Evolutionary conservation across 2,113 vertebrate species (phyloP), one percentile per base, ranked within the genome.

Genomic region (Nyctereutes procyonoides): DNA sequence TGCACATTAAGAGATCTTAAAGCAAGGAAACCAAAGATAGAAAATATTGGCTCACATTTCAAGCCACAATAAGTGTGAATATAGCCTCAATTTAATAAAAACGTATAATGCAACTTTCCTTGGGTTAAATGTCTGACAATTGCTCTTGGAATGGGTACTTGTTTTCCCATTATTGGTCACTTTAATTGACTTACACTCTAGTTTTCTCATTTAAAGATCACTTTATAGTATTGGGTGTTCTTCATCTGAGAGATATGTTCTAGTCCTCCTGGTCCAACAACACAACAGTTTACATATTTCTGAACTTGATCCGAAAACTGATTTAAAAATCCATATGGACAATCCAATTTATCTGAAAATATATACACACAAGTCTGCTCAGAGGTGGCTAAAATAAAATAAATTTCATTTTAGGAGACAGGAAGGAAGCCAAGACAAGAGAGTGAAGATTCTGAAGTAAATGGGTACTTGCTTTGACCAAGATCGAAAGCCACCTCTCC

Each of bases 61-160:
- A 99, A 99, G 98, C 99, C 99, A 99, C 98, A 99, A 94, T 99
- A 99, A 99, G 99, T 99, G 99, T 99, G 99, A 99, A 99, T 99
- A 99, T 99, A 99, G 99, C 98, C 99, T 99, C 99, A 99, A 99
- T 99, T 99, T 99, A 99, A 99, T 99, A 99, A 99, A 99, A 99
- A 99, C 98, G 98, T 99, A 99, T 99, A 99, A 99, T 99, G 99
- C 98, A 99, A 99, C 99, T 99, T 99, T 99, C 99, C 99, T 99
- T 99, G 99, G 99, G 99, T 99, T 99, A 98, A 99, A 99, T 99
- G 99, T 99, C 99, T 99, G 99, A 97, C 98, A 99, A 99, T 99
- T 99, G 98, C 99, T 99, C 98, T 99, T 99, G 98, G 98, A 99
- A 99, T 99, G 98, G 98, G 98, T 98, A 99, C 98, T 99, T 99